phyloP scores from a whole-genome alignment of 2,797 vertebrate genomes.

The Cercopithecus hamlyni region DNA sequence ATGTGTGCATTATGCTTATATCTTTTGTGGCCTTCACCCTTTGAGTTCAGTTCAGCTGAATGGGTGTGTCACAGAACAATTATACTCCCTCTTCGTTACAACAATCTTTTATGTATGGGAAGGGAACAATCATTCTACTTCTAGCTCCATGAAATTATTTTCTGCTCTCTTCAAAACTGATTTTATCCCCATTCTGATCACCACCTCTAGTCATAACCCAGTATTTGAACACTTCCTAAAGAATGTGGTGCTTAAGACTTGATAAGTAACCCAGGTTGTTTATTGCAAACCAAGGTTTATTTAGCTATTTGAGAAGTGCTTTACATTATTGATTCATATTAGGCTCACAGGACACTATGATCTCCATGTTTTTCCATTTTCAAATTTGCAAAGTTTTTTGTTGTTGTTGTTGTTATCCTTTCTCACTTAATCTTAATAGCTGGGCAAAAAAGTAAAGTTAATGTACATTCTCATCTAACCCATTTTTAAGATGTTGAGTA shows the following conservation, averaged over 20 bases:
- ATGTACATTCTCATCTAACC: neutral
- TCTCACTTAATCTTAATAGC: neutral
- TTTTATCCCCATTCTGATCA: neutral
- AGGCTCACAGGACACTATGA: neutral
- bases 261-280: too few relatives aligned
- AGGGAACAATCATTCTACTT: neutral
- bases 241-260: neutral
- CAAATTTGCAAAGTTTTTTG: neutral
- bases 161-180: neutral
- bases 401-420: neutral
- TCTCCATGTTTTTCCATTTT: neutral
- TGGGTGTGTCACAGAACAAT: neutral
- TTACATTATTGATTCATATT: neutral
- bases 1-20: too few relatives aligned
- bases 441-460: neutral
- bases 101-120: neutral
- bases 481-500: neutral
- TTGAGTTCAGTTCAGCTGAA: neutral
- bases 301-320: neutral
- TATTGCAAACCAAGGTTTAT: neutral
- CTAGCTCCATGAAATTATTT: neutral
- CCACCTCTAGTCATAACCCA: neutral
- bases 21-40: neutral
- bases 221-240: neutral
- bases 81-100: neutral